Base-by-base conservation (phyloP, 2,113 vertebrate genomes). In the Sander vitreus region DNA sequence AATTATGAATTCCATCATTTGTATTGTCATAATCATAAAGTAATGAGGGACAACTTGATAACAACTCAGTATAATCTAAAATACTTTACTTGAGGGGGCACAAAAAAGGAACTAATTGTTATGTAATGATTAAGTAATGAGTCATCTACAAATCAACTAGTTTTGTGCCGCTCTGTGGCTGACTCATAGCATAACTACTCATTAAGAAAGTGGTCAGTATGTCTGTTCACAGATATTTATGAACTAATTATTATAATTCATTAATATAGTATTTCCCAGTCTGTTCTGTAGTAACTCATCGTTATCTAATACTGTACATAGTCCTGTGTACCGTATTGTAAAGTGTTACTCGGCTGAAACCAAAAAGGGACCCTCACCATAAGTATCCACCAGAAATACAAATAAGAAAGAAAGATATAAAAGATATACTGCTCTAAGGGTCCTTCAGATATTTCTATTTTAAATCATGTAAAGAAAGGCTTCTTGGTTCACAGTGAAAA, bases 311-410 rank as follows among this genome's bases (percentile, higher is more conserved):
- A 27, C 27, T 27, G 27, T 27, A 30, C 30, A 55, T 1, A 19
- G 51, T 70, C 33, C 50, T 16, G 47, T 53, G 4, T 8, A 18
- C 23, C 3, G 0, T 57, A n/a, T 16, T 33, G 13, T 7, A 63
- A 50, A 23, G 8, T 39, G 10, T 69, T 78, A 18, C 27, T 14
- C 8, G 79, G 71, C 30, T 62, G 43, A 53, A 64, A 18, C 53
- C 21, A 76, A 73, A 76, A 83, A 80, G 59, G 58, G 58, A 59
- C 16, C 23, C 33, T 72, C 54, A 51, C 25, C 39, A 23, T 77
- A n/a, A 58, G 13, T 25, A 9, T 80, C 15, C 48, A 80, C 33
- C 2, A 33, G 27, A 74, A 76, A 64, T 63, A 64, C 25, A 76
- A 78, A 86, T 76, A 9, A 73, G 27, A 27, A 27, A 27, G 27